phyloP scores from a whole-genome alignment of 2,797 vertebrate species.

The Ara ararauna region DNA sequence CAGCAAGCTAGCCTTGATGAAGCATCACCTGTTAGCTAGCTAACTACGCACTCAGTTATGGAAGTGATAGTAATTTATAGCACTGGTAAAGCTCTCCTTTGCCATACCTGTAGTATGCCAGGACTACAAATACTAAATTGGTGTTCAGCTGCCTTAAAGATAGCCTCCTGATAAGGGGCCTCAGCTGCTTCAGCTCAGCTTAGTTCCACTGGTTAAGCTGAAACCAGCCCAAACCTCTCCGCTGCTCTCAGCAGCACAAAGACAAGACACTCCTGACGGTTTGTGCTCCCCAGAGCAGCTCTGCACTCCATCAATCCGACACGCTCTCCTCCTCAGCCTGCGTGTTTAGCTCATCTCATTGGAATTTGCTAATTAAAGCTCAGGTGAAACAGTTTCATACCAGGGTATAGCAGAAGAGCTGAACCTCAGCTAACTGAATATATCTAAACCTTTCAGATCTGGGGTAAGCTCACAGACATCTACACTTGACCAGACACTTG shows the following conservation, averaged over 20 bases:
- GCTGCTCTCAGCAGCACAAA: neutral
- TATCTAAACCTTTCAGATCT: neutral
- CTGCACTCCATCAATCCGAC: neutral
- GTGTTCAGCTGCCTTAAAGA: neutral
- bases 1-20: neutral
- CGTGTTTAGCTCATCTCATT: neutral
- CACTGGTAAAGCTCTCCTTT: neutral
- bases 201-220: neutral
- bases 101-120: neutral
- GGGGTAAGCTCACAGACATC: neutral
- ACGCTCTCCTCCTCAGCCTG: neutral
- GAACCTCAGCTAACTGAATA: neutral
- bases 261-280: neutral
- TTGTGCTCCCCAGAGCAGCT: neutral
- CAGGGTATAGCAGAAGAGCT: neutral
- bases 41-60: neutral
- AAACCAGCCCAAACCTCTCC: neutral
- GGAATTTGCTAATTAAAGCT: conserved; percentile 4
- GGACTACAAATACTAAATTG: neutral
- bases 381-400: neutral
- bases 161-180: neutral
- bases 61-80: neutral
- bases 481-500: neutral
- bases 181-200: neutral
- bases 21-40: neutral